Percentiles rank a stretch among this genome's conserved stretches.
Evolutionary conservation across 2,113 vertebrate species (phyloP).

Genomic region (Burhinus oedicnemus): DNA sequence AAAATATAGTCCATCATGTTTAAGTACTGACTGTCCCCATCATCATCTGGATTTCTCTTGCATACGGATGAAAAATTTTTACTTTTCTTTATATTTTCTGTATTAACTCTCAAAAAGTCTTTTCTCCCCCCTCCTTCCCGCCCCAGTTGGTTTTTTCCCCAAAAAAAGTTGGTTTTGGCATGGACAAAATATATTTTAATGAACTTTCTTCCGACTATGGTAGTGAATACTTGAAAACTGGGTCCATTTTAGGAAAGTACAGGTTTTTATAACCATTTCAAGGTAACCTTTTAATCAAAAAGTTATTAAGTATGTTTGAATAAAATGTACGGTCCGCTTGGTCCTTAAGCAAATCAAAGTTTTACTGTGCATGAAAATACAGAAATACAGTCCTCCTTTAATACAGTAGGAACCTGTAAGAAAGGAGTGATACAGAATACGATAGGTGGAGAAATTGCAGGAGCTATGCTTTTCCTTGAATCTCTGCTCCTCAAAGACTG

Average conservation of each 20-base stretch:
- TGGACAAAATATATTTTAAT: neutral
- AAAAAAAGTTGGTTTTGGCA: neutral
- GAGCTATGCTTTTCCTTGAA: neutral
- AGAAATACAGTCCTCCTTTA: neutral
- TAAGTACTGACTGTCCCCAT: neutral
- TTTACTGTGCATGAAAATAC: accelerated
- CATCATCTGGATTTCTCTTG: neutral
- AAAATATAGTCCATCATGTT: neutral
- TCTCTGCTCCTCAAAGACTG: neutral
- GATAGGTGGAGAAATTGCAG: neutral
- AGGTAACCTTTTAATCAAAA: neutral
- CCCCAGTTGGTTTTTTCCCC: neutral
- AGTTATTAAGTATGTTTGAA: neutral
- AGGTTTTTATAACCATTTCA: accelerated
- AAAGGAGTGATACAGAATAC: neutral
- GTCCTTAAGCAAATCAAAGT: neutral
- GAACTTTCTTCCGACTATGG: neutral
- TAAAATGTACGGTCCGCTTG: neutral
- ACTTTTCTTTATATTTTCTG: neutral
- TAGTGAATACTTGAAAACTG: neutral
- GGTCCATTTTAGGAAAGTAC: neutral
- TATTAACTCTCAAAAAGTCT: neutral
- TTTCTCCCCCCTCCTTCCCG: accelerated
- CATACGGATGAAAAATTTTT: neutral
- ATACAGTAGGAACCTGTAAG: neutral